Base-by-base conservation (phyloP, 2,888 invertebrate species). In the Archaeoteleia sp. region DNA sequence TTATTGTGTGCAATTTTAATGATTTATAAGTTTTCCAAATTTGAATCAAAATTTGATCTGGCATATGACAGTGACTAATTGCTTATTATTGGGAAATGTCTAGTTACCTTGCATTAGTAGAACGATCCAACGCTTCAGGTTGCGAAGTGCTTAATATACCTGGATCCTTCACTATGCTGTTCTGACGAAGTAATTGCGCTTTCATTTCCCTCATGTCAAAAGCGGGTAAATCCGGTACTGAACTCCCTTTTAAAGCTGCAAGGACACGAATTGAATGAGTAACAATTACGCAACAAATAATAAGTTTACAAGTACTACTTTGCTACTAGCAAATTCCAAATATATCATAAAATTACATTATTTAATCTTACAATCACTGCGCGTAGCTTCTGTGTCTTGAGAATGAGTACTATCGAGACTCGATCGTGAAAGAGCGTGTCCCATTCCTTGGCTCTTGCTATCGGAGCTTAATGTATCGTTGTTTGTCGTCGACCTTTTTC, bases 401-500 rank as follows among this genome's bases (percentile, higher is more conserved):
- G 85, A 84, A 63, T 83, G 84, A 10, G 81, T 73, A 73, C 86
- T 86, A 48, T 86, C 86, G 8, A 86, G 80, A 54, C 85, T 85
- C 23, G 81, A 85, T 53, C 84, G 77, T 9, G 85, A 85, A 23
- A 82, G 72, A n/a, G 82, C 84, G 66, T 83, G 83, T 35, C 80
- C 83, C 78, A 85, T 75, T 13, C 78, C 78, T 17, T 80, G 75
- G 39, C 32, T 71, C 73, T 83, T 85, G n/a, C 76, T 76, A 72
- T 79, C 82, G 3, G 71, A 70, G 14, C 75, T 69, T 15, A 84
- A 62, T n/a, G 81, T 86, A 74, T 88, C 88, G 7, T 86, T 86
- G 14, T 87, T 87, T 6, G 86, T 84, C 25, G 87, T 86, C 42
- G 87, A 79, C 69, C 88, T 87, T 69, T 88, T 87, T 30, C 87